Evolutionary conservation across 2,797 vertebrate species (phyloP).

Genomic region (Ctenosaura bakeri): DNA sequence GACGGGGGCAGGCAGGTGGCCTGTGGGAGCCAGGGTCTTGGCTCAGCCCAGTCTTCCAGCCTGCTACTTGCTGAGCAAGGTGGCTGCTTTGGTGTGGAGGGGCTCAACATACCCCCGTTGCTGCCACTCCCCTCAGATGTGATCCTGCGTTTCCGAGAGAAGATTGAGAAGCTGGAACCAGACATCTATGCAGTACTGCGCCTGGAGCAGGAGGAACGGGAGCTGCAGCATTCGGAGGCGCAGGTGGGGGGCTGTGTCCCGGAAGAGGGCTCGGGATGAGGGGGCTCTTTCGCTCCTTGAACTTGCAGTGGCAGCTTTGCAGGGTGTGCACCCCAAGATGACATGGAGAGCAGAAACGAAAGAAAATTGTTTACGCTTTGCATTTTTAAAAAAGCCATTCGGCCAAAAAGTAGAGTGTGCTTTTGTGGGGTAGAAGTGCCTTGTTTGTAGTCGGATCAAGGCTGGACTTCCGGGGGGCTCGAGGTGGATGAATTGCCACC

Average conservation of each 20-base stretch:
- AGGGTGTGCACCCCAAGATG: too few relatives aligned
- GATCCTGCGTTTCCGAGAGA: slow-evolving; percentile 93
- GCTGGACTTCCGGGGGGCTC: too few relatives aligned
- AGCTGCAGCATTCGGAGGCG: slow-evolving; percentile 90
- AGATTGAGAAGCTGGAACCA: slow-evolving; percentile 92
- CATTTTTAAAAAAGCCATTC: too few relatives aligned
- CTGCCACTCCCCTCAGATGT: slow-evolving; percentile 83
- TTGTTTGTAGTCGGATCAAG: too few relatives aligned
- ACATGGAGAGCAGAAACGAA: too few relatives aligned
- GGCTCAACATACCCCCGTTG: background rate
- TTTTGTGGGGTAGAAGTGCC: too few relatives aligned
- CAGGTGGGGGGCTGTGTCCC: slow-evolving; percentile 79
- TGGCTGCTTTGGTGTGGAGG: background rate
- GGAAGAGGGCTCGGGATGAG: background rate
- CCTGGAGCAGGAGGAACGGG: slow-evolving; percentile 92
- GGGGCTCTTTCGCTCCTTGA: background rate
- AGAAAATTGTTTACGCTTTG: too few relatives aligned
- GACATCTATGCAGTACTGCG: slow-evolving; percentile 91
- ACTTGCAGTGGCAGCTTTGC: too few relatives aligned
- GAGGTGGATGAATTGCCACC: too few relatives aligned
- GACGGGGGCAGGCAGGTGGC: too few relatives aligned
- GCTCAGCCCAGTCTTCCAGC: background rate
- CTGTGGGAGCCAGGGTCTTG: background rate
- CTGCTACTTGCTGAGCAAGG: fast-evolving
- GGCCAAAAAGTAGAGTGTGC: too few relatives aligned